These are phyloP conservation scores for Cephus nigrinus DNA, from an alignment of 2,888 invertebrate species.

Conservation along the genomic window DNA sequence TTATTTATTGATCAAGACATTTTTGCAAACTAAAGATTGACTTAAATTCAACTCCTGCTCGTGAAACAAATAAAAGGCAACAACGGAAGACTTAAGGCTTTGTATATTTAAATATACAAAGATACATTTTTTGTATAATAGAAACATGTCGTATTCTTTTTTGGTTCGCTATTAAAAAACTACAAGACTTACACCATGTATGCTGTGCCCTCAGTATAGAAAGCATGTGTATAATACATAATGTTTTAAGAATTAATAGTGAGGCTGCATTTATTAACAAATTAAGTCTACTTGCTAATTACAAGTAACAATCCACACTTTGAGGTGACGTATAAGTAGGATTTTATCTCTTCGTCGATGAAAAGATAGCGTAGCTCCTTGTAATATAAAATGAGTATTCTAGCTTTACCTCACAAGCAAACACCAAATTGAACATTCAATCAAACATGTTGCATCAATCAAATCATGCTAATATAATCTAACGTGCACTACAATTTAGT, in stretches of 20 bases:
- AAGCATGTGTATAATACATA: background rate
- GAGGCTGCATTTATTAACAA: constrained; percentile 1
- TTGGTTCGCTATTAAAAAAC: background rate
- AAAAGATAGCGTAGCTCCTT: background rate
- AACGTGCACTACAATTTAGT: constrained; percentile 18
- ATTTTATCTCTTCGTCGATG: constrained; percentile 1
- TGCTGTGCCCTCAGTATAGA: constrained; percentile 6
- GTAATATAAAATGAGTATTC: background rate
- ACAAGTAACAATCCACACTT: background rate
- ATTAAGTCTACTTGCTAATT: background rate
- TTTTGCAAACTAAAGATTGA: background rate
- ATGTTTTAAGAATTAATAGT: background rate
- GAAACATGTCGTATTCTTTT: background rate
- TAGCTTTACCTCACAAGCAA: constrained; percentile 36
- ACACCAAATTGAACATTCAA: constrained; percentile 35
- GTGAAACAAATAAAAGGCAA: background rate
- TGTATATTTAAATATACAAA: background rate
- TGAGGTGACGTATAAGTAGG: background rate
- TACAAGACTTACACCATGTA: constrained; percentile 3
- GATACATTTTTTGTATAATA: background rate
- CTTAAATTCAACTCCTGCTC: background rate
- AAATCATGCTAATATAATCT: constrained; percentile 13
- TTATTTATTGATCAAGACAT: background rate
- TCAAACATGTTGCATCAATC: constrained; percentile 42
- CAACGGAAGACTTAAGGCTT: background rate